A percentile compares a stretch with the other conserved stretches of the same genome.
Conservation (phyloP, 2,113 vertebrate species). For the Percina caprodes region DNA sequence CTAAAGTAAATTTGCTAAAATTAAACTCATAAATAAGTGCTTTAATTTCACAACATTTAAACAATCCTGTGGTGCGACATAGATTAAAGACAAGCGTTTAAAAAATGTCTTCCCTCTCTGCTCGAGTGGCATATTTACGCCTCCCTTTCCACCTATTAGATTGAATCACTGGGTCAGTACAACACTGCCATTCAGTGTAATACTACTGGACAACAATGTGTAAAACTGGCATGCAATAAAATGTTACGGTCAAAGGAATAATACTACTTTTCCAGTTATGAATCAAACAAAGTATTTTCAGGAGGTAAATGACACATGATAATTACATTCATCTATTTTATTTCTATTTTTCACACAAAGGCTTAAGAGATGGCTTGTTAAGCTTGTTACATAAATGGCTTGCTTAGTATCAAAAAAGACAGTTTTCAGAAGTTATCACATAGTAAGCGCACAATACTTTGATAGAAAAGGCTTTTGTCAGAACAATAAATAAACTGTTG, state of each 20-base stretch:
- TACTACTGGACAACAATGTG: slow-evolving; percentile 2
- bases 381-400: background rate
- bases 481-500: slow-evolving; percentile 12
- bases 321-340: background rate
- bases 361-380: background rate
- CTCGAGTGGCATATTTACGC: background rate
- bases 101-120: background rate
- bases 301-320: slow-evolving; percentile 3
- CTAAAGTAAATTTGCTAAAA: background rate
- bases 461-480: background rate
- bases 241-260: background rate
- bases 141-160: slow-evolving; percentile 10
- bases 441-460: background rate
- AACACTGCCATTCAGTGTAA: background rate
- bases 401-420: background rate
- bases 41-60: background rate
- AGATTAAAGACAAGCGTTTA: background rate
- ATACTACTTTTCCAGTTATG: background rate
- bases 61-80: background rate
- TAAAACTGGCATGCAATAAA: slow-evolving; percentile 9
- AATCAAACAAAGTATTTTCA: slow-evolving; percentile 12
- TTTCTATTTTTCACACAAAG: background rate
- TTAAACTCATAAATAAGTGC: background rate
- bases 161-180: background rate
- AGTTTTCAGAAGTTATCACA: background rate